phyloP scores from a whole-genome alignment of 2,888 invertebrate species.

The Polylopha cassiicola region DNA sequence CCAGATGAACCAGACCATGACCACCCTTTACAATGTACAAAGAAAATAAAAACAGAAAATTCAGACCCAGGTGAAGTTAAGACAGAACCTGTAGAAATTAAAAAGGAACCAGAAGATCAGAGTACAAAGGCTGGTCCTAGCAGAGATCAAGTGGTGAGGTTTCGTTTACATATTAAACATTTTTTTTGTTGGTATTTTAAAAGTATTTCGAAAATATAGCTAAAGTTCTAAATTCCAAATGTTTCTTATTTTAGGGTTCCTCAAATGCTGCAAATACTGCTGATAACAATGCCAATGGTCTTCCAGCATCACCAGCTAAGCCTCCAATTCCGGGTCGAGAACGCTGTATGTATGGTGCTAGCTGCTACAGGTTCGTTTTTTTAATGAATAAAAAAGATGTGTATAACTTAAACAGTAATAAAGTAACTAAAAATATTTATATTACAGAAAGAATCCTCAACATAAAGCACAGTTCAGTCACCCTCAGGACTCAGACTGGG shows the following conservation, averaged over 20 bases:
- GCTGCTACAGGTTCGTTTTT: conserved; percentile 76
- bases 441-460: conserved; percentile 76
- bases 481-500: conserved; percentile 80
- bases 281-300: no score
- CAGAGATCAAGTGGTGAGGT: conserved; percentile 34
- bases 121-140: conserved; percentile 38
- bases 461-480: conserved; percentile 80
- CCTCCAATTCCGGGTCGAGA: conserved; percentile 47
- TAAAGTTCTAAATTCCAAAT: no score
- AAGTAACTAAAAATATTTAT: no score
- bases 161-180: background rate
- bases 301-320: conserved; percentile 17
- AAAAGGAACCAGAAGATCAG: conserved; percentile 25
- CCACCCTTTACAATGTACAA: background rate
- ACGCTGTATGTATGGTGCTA: conserved; percentile 79
- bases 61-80: conserved; percentile 32
- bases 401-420: no score
- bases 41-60: no score
- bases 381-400: no score
- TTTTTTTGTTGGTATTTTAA: conserved; percentile 1
- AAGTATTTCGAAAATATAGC: no score
- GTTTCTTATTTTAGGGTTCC: no score
- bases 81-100: conserved; percentile 27
- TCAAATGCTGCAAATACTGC: no score
- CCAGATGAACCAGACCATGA: conserved; percentile 15